Conservation (phyloP, 2,797 vertebrate genomes). For the Muscicapa comitata region DNA sequence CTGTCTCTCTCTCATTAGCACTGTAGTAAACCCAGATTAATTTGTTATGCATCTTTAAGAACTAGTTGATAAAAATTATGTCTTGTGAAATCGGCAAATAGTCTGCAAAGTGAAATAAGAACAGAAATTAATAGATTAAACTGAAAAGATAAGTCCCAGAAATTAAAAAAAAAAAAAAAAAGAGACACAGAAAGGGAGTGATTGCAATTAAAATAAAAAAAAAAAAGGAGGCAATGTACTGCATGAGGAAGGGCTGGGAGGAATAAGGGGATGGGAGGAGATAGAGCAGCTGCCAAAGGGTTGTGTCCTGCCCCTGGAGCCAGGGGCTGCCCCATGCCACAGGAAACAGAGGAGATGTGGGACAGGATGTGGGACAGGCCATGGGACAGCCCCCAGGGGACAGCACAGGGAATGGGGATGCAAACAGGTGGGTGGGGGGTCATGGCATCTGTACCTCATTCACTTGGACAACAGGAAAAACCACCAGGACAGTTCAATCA, state of each 20-base stretch:
- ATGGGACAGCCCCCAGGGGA: neutral
- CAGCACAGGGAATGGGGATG: neutral
- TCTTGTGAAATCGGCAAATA: slow-evolving; percentile 78
- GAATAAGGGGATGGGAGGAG: neutral
- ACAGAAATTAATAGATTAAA: slow-evolving; percentile 78
- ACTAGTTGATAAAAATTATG: slow-evolving; percentile 82
- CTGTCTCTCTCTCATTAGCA: slow-evolving; percentile 81
- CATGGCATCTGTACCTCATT: neutral
- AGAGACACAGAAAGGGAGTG: slow-evolving; percentile 30
- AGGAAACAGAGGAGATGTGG: neutral
- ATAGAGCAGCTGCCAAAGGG: neutral
- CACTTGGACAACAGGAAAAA: neutral
- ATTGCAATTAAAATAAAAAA: neutral
- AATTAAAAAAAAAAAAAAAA: slow-evolving; percentile 23
- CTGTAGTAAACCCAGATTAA: slow-evolving; percentile 88
- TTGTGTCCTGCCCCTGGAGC: neutral
- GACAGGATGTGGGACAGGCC: neutral
- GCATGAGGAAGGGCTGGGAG: neutral
- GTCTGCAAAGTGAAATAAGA: slow-evolving; percentile 82
- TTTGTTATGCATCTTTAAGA: slow-evolving; percentile 93
- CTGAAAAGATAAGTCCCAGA: slow-evolving; percentile 65
- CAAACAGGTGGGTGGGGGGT: neutral
- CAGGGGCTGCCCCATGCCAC: fast-evolving
- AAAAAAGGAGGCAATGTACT: neutral
- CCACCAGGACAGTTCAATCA: neutral